Percentiles rank a stretch among this genome's conserved stretches.
These are phyloP conservation scores for Crocodylus rhombifer DNA, from an alignment of 2,797 vertebrate genomes.

Conservation along the genomic window DNA sequence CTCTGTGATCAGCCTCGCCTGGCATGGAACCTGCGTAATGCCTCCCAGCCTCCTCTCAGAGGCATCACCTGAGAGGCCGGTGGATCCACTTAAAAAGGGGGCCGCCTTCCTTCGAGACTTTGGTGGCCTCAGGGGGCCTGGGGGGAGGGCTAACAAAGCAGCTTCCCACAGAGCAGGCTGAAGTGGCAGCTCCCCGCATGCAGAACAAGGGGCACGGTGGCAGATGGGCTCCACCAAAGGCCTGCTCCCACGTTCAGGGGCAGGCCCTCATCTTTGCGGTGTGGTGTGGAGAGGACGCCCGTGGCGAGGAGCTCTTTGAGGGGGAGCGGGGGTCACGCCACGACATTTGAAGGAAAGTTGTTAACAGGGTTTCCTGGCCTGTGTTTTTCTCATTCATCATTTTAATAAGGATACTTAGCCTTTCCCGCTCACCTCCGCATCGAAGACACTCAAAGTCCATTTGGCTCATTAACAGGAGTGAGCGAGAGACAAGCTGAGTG, in stretches of 20 bases:
- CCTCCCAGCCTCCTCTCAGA: not conserved
- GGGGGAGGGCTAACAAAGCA: not conserved
- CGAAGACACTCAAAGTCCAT: not conserved
- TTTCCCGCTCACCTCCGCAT: not conserved
- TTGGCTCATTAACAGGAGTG: not conserved
- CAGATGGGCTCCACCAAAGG: not conserved
- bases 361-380: not conserved
- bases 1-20: slow-evolving; percentile 72
- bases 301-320: not conserved
- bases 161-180: not conserved
- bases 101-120: not conserved
- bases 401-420: not conserved
- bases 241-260: not conserved
- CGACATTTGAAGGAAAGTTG: not conserved
- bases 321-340: not conserved
- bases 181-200: not conserved
- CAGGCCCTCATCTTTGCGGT: fast-evolving
- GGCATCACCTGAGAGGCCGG: slow-evolving; percentile 33
- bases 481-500: fast-evolving
- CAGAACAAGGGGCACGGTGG: not conserved
- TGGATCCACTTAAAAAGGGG: not conserved
- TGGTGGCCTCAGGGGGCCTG: not conserved
- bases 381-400: not conserved
- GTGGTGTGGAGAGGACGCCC: not conserved
- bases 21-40: slow-evolving; percentile 52